Conservation (phyloP, 2,797 vertebrate species). For the Malurus splendens region DNA sequence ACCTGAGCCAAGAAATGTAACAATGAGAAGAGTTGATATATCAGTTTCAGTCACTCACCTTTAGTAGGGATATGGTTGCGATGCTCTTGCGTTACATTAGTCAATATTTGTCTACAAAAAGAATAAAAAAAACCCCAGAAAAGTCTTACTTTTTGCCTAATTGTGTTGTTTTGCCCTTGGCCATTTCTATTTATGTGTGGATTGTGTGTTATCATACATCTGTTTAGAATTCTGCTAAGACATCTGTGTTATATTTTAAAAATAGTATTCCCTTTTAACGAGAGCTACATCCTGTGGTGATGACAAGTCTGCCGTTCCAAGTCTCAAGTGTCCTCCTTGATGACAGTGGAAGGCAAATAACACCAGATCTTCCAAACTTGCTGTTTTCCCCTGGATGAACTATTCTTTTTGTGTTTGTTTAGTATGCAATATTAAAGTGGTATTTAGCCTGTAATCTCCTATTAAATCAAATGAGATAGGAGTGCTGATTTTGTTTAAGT, state of each 20-base stretch:
- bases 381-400: not conserved
- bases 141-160: not conserved
- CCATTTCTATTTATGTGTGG: conserved; percentile 8
- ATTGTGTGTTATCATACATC: not conserved
- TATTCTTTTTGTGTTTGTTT: conserved; percentile 23
- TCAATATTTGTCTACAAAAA: not conserved
- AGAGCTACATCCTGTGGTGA: not conserved
- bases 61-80: not conserved
- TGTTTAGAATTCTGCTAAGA: conserved; percentile 18
- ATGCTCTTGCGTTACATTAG: not conserved
- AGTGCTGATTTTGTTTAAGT: conserved; percentile 9
- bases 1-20: not conserved
- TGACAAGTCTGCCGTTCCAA: not conserved
- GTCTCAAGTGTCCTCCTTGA: not conserved
- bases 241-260: not conserved
- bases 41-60: not conserved
- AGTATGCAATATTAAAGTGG: conserved; percentile 19
- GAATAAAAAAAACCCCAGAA: not conserved
- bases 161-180: not conserved
- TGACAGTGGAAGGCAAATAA: not conserved
- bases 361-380: not conserved
- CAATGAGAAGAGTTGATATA: not conserved
- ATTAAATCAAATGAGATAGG: conserved; percentile 1
- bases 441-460: conserved; percentile 33
- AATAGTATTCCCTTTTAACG: conserved; percentile 30